Conservation (phyloP, 2,113 vertebrate genomes). For the Halichoeres trimaculatus region DNA sequence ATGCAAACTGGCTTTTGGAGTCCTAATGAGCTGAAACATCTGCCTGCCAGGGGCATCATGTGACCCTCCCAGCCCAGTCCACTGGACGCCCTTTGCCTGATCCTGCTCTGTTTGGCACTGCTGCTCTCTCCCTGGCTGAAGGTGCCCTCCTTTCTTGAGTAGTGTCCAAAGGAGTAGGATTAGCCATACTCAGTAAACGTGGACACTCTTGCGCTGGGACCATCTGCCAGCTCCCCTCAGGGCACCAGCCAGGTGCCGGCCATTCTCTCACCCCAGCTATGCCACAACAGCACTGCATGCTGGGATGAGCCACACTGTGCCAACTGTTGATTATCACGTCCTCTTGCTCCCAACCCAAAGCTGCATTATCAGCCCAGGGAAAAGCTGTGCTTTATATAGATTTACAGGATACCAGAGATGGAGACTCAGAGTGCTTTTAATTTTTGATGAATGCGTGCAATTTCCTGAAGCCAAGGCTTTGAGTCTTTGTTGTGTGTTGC, state of each 20-base stretch:
- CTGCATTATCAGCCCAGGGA: slow-evolving; percentile 49
- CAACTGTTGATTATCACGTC: slow-evolving; percentile 75
- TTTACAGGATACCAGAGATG: slow-evolving; percentile 18
- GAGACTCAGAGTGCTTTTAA: slow-evolving; percentile 25
- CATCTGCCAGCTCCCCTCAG: slow-evolving; percentile 81
- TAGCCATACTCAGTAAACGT: slow-evolving; percentile 56
- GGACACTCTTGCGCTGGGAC: slow-evolving; percentile 61
- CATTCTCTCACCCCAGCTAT: slow-evolving; percentile 69
- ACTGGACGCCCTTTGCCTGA: not conserved
- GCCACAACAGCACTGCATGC: slow-evolving; percentile 78
- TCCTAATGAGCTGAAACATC: slow-evolving; percentile 69
- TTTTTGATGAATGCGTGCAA: slow-evolving; percentile 38
- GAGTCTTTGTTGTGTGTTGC: slow-evolving; percentile 41
- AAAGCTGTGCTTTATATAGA: slow-evolving; percentile 30
- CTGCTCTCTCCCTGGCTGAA: slow-evolving; percentile 50
- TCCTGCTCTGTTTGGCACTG: slow-evolving; percentile 20
- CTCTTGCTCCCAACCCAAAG: slow-evolving; percentile 34
- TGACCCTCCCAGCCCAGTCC: slow-evolving; percentile 50
- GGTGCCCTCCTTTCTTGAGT: slow-evolving; percentile 31
- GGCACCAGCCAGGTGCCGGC: slow-evolving; percentile 75
- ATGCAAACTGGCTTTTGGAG: slow-evolving; percentile 43
- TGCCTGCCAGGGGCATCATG: slow-evolving; percentile 52
- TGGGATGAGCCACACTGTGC: slow-evolving; percentile 58
- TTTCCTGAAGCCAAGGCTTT: slow-evolving; percentile 30
- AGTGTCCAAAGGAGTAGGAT: slow-evolving; percentile 50